Evolutionary conservation across 2,113 vertebrate species (phyloP).

Genomic region (Phasianus colchicus): DNA sequence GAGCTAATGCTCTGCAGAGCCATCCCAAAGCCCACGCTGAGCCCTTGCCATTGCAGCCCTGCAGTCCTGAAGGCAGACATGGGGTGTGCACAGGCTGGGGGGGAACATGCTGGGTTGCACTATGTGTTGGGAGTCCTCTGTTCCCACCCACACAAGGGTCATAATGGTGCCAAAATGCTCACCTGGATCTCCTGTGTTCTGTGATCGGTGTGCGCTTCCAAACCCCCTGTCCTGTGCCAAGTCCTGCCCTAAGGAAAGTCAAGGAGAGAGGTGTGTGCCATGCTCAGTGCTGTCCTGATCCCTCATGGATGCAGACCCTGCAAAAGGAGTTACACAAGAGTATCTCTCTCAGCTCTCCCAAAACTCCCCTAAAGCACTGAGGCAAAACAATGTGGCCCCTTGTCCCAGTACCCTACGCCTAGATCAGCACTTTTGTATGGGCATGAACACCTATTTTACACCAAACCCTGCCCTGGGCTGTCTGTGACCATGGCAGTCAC

Average conservation of each 20-base stretch:
- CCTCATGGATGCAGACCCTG: background rate
- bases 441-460: background rate
- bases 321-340: background rate
- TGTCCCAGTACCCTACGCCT: background rate
- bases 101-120: background rate
- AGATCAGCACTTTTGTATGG: background rate
- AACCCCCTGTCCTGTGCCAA: background rate
- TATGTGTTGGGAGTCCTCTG: background rate
- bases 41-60: background rate
- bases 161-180: background rate
- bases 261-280: fast-evolving
- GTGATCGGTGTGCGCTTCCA: background rate
- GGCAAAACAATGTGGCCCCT: too few relatives aligned
- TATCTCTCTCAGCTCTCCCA: background rate
- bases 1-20: background rate
- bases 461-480: background rate
- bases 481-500: background rate
- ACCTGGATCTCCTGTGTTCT: background rate
- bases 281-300: background rate
- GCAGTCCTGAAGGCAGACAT: background rate
- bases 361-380: background rate
- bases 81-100: background rate
- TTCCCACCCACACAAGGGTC: background rate
- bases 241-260: background rate
- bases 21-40: background rate